Evolutionary conservation across 2,888 invertebrate genomes (phyloP).

Genomic region (Drosophila neutralis): DNA sequence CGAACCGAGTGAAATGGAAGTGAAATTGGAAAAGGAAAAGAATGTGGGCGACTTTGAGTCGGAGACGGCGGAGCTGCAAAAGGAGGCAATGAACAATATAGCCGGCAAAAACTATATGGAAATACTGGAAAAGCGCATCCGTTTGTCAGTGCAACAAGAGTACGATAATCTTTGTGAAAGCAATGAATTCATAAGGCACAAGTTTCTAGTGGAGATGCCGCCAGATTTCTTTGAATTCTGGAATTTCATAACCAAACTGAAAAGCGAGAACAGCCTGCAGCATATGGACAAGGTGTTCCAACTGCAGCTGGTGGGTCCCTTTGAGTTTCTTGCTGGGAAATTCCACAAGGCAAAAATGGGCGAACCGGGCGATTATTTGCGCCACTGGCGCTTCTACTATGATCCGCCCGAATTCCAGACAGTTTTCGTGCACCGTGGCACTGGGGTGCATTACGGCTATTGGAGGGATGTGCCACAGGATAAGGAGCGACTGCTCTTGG

Average conservation of each 20-base stretch:
- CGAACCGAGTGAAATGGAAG: constrained; percentile 20
- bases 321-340: constrained; percentile 90
- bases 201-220: constrained; percentile 94
- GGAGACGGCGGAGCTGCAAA: constrained; percentile 67
- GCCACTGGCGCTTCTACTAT: constrained; percentile 96
- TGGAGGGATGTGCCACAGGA: constrained; percentile 93
- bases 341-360: constrained; percentile 86
- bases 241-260: constrained; percentile 88
- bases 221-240: constrained; percentile 94
- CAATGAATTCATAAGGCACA: constrained; percentile 88
- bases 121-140: constrained; percentile 75
- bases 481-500: constrained; percentile 90
- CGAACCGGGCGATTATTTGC: constrained; percentile 88
- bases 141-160: constrained; percentile 81
- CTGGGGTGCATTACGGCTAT: constrained; percentile 94
- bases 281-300: constrained; percentile 88
- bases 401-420: constrained; percentile 98
- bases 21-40: constrained; percentile 22
- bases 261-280: constrained; percentile 86
- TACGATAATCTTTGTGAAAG: constrained; percentile 85
- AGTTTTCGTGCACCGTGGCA: constrained; percentile 88
- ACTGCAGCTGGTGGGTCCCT: constrained; percentile 93
- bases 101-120: constrained; percentile 80
- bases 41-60: constrained; percentile 49
- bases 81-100: constrained; percentile 76